These are phyloP conservation scores for Australoheros scitulus DNA, from an alignment of 2,113 vertebrate species.

Conservation along the genomic window DNA sequence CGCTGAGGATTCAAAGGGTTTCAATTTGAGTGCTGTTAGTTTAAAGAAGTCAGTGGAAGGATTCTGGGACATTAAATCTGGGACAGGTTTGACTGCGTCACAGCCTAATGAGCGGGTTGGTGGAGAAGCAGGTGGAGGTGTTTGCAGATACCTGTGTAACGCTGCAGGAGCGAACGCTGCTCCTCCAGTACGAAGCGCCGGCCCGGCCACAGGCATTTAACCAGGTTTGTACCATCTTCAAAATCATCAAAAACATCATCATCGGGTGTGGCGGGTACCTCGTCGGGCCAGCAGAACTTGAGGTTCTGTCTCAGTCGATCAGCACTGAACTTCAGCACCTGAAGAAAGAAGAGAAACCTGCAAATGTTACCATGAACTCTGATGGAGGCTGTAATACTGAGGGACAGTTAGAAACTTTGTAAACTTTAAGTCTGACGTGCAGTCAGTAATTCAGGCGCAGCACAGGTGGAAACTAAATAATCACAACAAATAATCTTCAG, in stretches of 20 bases:
- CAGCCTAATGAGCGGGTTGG: neutral
- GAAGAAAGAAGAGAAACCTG: neutral
- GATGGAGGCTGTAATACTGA: neutral
- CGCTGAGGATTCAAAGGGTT: too few relatives aligned
- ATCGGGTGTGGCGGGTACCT: neutral
- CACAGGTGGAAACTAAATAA: neutral
- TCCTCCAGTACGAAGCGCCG: neutral
- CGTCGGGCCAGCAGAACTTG: neutral
- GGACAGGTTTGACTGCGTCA: neutral
- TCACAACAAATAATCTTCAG: neutral
- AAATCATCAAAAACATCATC: neutral
- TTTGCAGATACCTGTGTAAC: neutral
- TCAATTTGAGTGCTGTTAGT: too few relatives aligned
- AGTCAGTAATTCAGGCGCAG: too few relatives aligned
- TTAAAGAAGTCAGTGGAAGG: too few relatives aligned
- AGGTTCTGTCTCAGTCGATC: conserved; percentile 16
- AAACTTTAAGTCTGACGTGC: neutral
- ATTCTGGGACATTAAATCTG: neutral
- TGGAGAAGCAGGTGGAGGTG: too few relatives aligned
- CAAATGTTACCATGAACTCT: neutral
- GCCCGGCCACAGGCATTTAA: neutral
- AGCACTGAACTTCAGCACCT: conserved; percentile 22
- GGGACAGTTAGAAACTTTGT: neutral
- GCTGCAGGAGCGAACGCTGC: neutral
- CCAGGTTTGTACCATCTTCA: neutral